Base-by-base conservation (phyloP, 2,888 invertebrate genomes). In the Acleris emargana region DNA sequence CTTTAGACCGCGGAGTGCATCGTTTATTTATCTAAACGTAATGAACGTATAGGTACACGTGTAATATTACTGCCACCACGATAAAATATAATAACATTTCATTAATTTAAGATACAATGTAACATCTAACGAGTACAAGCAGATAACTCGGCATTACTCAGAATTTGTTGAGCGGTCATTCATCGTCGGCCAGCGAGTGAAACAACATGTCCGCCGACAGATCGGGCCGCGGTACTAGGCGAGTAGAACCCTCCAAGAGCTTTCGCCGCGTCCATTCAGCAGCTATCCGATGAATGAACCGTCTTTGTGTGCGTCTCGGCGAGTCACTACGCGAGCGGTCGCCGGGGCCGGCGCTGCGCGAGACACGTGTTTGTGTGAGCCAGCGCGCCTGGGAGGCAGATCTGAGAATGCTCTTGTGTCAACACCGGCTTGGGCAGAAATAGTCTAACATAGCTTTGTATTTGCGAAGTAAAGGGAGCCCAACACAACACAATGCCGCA, bases 341-440 rank as follows among this genome's bases (percentile, higher is more conserved):
- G 32, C 58, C 62, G 43, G 42, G 5, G 28, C 20, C 72, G 61
- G 63, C 73, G 73, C 75, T 76, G 83, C 82, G 82, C 79, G 72
- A 74, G 57, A 85, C 90, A 89, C 87, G 89, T 91, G 91, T 89
- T 89, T 85, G 82, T 87, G 85, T 81, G 83, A 80, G 73, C 73
- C 84, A 76, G 57, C 77, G 84, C 83, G 84, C 82, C 84, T 83
- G 87, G 84, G 83, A 86, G 88, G 89, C 90, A 89, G 89, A 91
- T 87, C 89, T 89, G 90, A 89, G 90, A 91, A 91, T 88, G 89
- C 85, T 87, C 90, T 89, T 88, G 81, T 88, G 88, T 90, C 90
- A 90, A 90, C 90, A 91, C 79, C 79, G 82, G 81, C 83, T 80
- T 81, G 76, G 77, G 84, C 89, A 86, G 84, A 88, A 90, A 91